Evolutionary conservation across 2,113 vertebrate genomes (phyloP).

Genomic region (Xerus inauris): DNA sequence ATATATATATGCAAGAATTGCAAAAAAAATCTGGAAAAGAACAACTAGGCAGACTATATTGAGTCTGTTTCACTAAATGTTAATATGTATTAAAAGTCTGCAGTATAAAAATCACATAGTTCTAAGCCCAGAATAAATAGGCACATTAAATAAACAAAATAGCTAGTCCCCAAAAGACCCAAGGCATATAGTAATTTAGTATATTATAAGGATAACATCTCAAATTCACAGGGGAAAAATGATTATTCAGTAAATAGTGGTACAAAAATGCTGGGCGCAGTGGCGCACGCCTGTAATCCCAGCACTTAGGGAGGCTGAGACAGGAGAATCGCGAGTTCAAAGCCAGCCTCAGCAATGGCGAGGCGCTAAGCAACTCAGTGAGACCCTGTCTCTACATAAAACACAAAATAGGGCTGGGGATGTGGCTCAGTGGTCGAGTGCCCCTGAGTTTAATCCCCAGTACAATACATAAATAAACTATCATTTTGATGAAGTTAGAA

Average conservation of each 20-base stretch:
- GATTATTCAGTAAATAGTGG: neutral
- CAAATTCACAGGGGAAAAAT: constrained; percentile 21
- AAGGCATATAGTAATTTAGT: neutral
- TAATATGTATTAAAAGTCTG: constrained; percentile 36
- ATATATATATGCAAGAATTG: neutral
- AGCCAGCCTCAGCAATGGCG: too few relatives aligned
- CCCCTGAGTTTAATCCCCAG: too few relatives aligned
- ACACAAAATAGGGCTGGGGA: too few relatives aligned
- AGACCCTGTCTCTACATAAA: too few relatives aligned
- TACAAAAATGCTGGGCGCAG: too few relatives aligned
- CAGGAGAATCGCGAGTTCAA: too few relatives aligned
- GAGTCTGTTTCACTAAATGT: neutral
- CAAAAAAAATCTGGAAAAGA: neutral
- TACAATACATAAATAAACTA: too few relatives aligned
- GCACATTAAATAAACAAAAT: constrained; percentile 31
- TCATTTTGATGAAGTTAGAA: neutral
- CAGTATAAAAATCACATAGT: neutral
- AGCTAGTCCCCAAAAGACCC: neutral
- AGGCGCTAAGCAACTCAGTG: too few relatives aligned
- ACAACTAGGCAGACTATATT: neutral
- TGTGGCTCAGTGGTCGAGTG: too few relatives aligned
- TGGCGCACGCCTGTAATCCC: too few relatives aligned
- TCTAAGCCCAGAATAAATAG: constrained; percentile 12
- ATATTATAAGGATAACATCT: neutral
- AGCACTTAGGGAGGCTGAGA: too few relatives aligned